Percentiles rank a stretch among this genome's conserved stretches.
These are phyloP conservation scores for Hydraecia micacea DNA, from an alignment of 2,888 invertebrate genomes.

Conservation along the genomic window DNA sequence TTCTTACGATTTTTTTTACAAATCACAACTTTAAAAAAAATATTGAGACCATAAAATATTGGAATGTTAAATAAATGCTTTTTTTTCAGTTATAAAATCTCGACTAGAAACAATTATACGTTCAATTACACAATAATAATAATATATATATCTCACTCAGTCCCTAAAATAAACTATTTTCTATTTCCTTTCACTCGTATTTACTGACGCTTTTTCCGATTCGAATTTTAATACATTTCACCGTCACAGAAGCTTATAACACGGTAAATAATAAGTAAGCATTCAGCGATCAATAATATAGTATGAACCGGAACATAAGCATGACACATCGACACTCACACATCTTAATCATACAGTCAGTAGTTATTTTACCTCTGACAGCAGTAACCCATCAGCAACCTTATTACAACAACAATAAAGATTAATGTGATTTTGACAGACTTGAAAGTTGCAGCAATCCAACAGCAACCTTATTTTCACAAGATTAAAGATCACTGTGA, in stretches of 20 bases:
- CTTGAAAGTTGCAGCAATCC: neutral
- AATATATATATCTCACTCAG: constrained; percentile 54
- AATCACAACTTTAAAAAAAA: constrained; percentile 42
- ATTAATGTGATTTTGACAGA: neutral
- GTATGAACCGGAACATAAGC: neutral
- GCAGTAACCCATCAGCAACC: neutral
- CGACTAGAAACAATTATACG: constrained; percentile 67
- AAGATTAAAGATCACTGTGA: neutral
- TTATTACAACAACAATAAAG: neutral
- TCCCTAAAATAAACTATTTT: constrained; percentile 31
- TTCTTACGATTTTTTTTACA: constrained; percentile 22
- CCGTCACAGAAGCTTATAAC: constrained; percentile 44
- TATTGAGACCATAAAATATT: constrained; percentile 35
- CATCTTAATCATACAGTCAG: neutral
- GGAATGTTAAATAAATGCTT: constrained; percentile 67
- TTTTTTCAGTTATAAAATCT: constrained; percentile 58
- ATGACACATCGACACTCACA: neutral
- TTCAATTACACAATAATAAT: constrained; percentile 51
- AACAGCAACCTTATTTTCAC: neutral
- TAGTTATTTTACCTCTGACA: neutral
- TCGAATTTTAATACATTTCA: constrained; percentile 21
- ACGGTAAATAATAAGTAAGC: constrained; percentile 45
- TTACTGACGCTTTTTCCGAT: constrained; percentile 26
- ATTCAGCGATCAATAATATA: constrained; percentile 35
- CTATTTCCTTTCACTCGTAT: constrained; percentile 17